Percentiles rank a stretch among this genome's conserved stretches.
Evolutionary conservation across 2,113 vertebrate species (phyloP).

Genomic region (Aix galericulata): DNA sequence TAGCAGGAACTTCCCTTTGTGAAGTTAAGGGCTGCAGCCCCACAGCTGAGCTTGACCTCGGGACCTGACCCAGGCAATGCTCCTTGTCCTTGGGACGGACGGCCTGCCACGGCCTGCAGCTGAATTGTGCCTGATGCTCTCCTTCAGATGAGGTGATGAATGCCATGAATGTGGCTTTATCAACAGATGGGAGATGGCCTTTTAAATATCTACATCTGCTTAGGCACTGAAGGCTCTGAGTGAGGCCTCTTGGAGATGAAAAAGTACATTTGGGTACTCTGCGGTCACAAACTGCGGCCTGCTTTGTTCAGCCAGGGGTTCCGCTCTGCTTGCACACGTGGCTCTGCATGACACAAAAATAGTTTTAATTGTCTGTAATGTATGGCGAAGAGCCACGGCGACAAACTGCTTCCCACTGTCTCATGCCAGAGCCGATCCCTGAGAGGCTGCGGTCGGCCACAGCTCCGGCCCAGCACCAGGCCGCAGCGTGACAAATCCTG

Average conservation of each 20-base stretch:
- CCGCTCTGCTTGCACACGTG: fast-evolving
- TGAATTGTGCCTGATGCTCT: background rate
- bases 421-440: background rate
- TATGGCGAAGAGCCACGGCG: background rate
- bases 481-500: fast-evolving
- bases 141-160: background rate
- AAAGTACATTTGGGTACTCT: background rate
- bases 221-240: background rate
- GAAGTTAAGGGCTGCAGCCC: background rate
- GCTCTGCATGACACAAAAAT: background rate
- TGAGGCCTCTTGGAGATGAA: background rate
- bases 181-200: background rate
- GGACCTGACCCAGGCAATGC: background rate
- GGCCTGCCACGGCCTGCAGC: background rate
- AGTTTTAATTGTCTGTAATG: background rate
- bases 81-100: background rate
- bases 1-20: background rate
- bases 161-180: background rate
- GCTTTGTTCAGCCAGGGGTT: background rate
- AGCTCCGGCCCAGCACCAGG: fast-evolving
- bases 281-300: background rate
- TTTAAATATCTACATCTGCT: background rate
- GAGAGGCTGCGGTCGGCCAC: background rate
- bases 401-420: background rate
- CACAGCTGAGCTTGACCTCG: background rate